These are phyloP conservation scores for Caenorhabditis brenneri DNA, from an alignment of 1,140 invertebrate species.

Conservation along the genomic window DNA sequence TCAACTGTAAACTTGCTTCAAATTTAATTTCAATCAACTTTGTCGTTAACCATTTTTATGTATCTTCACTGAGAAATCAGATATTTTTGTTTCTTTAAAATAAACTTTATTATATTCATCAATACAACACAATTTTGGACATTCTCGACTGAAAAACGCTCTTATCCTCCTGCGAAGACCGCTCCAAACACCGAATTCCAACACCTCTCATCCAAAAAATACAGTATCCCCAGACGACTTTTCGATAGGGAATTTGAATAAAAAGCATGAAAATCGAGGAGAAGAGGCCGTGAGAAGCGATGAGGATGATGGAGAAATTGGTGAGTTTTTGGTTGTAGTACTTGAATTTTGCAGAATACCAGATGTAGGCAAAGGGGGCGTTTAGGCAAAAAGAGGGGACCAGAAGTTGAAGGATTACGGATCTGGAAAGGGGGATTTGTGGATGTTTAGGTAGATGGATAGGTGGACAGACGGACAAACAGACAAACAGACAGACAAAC, in stretches of 20 bases:
- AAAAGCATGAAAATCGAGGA: neutral
- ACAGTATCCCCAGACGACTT: neutral
- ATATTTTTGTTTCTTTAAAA: too few species aligned
- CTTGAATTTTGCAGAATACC: neutral
- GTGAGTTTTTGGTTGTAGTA: neutral
- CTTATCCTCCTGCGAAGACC: neutral
- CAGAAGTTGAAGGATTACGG: neutral
- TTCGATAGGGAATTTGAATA: neutral
- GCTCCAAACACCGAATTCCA: neutral
- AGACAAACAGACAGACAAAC: too few species aligned
- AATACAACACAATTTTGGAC: neutral
- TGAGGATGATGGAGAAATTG: neutral
- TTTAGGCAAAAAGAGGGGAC: neutral
- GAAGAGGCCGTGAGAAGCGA: neutral
- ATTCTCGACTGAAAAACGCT: neutral
- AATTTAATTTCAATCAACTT: too few species aligned
- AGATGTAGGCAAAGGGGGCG: neutral
- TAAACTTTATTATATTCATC: too few species aligned
- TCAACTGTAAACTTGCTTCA: too few species aligned
- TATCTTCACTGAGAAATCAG: too few species aligned
- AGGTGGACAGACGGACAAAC: neutral
- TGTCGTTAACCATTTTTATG: too few species aligned
- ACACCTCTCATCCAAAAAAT: neutral
- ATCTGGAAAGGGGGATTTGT: neutral
- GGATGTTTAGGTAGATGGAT: neutral